A percentile compares a stretch with the other conserved stretches of the same genome.
Conservation (phyloP, 2,113 vertebrate genomes). For the Diphyllodes magnificus region DNA sequence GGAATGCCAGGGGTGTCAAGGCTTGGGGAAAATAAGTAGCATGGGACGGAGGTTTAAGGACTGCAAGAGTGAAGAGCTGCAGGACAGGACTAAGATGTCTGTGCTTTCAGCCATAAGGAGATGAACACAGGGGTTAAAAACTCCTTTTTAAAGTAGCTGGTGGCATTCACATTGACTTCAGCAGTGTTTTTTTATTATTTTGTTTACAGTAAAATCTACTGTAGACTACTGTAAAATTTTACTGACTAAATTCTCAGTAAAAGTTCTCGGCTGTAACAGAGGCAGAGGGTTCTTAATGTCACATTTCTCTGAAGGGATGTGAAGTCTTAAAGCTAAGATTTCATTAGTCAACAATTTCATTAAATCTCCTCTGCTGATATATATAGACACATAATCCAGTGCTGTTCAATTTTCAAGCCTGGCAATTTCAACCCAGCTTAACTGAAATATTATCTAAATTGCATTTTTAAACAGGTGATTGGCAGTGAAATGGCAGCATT, state of each 20-base stretch:
- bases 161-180: not conserved
- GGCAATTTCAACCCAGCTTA: not conserved
- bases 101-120: not conserved
- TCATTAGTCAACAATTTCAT: slow-evolving; percentile 33
- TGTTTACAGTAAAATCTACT: not conserved
- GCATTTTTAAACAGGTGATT: slow-evolving; percentile 5
- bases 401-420: not conserved
- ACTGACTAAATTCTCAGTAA: not conserved
- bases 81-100: not conserved
- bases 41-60: not conserved
- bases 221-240: not conserved
- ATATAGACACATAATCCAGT: slow-evolving; percentile 32
- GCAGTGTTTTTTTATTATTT: not conserved
- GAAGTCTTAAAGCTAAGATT: slow-evolving; percentile 43
- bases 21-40: not conserved
- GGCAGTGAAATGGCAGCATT: not conserved
- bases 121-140: not conserved
- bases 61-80: not conserved
- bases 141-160: not conserved
- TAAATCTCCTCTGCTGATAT: slow-evolving; percentile 25
- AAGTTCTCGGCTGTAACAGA: not conserved
- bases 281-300: not conserved
- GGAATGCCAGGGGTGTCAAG: not conserved
- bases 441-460: slow-evolving; percentile 29
- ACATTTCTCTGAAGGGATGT: slow-evolving; percentile 9